phyloP scores from a whole-genome alignment of 2,113 vertebrate species.

The Mustela nigripes region DNA sequence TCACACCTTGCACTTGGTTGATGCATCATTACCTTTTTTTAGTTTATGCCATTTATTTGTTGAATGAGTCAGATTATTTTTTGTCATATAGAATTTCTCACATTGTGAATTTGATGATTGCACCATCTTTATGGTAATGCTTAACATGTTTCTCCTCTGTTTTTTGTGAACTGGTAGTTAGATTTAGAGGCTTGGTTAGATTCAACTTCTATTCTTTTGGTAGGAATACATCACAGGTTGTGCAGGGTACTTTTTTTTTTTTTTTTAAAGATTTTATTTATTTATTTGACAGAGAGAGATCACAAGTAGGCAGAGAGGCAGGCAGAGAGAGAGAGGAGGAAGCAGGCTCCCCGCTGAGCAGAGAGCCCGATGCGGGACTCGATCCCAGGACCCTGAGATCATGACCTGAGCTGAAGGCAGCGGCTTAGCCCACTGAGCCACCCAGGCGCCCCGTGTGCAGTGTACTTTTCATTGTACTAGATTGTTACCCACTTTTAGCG shows the following conservation, averaged over 20 bases:
- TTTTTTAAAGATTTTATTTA: too few relatives aligned
- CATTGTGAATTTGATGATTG: slow-evolving; percentile 19
- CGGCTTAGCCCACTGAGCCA: too few relatives aligned
- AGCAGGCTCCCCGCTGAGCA: too few relatives aligned
- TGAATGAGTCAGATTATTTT: slow-evolving; percentile 8
- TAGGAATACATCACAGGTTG: not conserved
- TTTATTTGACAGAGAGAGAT: too few relatives aligned
- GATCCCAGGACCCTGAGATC: too few relatives aligned
- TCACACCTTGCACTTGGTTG: not conserved
- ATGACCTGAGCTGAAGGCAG: too few relatives aligned
- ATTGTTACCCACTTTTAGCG: not conserved
- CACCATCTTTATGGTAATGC: not conserved
- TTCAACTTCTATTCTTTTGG: not conserved
- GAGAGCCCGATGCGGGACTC: too few relatives aligned
- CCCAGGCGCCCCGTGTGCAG: too few relatives aligned
- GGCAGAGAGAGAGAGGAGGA: too few relatives aligned
- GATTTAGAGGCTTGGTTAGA: not conserved
- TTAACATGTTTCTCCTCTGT: not conserved
- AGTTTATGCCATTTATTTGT: slow-evolving; percentile 3
- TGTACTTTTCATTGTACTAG: not conserved
- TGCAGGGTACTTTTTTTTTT: not conserved
- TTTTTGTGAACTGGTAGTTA: not conserved
- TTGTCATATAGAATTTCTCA: not conserved
- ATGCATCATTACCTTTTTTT: not conserved
- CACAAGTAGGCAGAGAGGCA: too few relatives aligned